Percentiles rank a stretch among this genome's conserved stretches.
Evolutionary conservation across 2,113 vertebrate genomes (phyloP).

Genomic region (Rafetus swinhoei): DNA sequence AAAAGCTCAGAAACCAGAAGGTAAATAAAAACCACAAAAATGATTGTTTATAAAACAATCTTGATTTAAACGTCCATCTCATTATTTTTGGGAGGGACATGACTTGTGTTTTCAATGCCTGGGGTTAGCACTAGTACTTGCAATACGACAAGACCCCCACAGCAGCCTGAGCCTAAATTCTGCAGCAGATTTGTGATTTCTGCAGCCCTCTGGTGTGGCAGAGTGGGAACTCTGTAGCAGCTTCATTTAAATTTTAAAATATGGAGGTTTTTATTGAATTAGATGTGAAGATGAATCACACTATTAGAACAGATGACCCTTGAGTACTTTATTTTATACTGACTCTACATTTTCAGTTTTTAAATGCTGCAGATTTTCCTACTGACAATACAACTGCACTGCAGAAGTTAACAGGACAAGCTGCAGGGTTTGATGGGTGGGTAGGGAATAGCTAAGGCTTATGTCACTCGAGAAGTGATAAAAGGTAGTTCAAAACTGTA

Average conservation of each 20-base stretch:
- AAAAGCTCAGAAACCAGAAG: background rate
- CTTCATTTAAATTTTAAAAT: conserved; percentile 8
- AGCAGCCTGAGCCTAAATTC: background rate
- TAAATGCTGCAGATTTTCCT: background rate
- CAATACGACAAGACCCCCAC: background rate
- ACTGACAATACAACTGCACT: background rate
- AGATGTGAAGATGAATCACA: background rate
- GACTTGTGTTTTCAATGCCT: background rate
- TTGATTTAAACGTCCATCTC: background rate
- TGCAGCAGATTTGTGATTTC: background rate
- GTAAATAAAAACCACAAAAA: background rate
- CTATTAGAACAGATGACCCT: background rate
- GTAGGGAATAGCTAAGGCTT: background rate
- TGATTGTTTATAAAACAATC: background rate
- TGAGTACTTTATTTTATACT: background rate
- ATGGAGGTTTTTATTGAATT: background rate
- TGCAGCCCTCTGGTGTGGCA: background rate
- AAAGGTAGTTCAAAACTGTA: background rate
- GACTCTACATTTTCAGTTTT: conserved; percentile 16
- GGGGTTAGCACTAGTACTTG: background rate
- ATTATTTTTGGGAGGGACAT: background rate
- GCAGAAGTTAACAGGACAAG: conserved; percentile 13
- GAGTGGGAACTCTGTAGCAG: background rate
- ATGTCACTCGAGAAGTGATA: background rate
- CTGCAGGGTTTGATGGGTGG: conserved; percentile 4